Evolutionary conservation across 2,888 invertebrate species (phyloP).

Genomic region (Eupithecia pulchellata): DNA sequence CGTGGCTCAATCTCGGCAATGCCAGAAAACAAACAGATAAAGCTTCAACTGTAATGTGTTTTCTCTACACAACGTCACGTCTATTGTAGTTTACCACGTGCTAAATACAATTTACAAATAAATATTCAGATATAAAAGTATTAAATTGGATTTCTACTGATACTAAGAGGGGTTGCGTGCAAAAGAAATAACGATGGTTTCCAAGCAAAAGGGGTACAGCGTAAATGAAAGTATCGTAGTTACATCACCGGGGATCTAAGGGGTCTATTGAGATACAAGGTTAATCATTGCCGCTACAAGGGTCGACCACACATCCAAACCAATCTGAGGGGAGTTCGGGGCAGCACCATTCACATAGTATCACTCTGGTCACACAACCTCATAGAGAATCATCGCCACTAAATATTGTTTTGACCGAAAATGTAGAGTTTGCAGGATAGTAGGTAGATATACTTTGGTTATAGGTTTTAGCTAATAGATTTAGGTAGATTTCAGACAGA

Average conservation of each 20-base stretch:
- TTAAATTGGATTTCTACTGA: conserved; percentile 50
- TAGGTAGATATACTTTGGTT: conserved; percentile 17
- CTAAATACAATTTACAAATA: conserved; percentile 48
- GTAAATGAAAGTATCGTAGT: conserved; percentile 65
- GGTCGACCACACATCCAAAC: conserved; percentile 75
- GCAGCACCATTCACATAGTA: conserved; percentile 84
- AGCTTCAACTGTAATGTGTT: conserved; percentile 72
- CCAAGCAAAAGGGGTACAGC: conserved; percentile 65
- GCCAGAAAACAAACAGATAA: conserved; percentile 86
- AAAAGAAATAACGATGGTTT: conserved; percentile 58
- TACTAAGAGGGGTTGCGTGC: conserved; percentile 60
- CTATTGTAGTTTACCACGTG: conserved; percentile 56
- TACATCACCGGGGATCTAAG: conserved; percentile 68
- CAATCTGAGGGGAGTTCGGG: conserved; percentile 68
- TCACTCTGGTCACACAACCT: conserved; percentile 76
- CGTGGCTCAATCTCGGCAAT: conserved; percentile 77
- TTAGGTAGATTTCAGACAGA: conserved; percentile 30
- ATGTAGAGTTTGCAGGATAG: conserved; percentile 11
- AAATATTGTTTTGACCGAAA: not conserved
- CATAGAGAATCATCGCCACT: conserved; percentile 61
- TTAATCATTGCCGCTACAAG: conserved; percentile 71
- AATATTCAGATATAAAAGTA: conserved; percentile 49
- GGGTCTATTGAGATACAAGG: conserved; percentile 60
- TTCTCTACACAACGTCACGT: conserved; percentile 56
- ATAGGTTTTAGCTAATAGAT: conserved; percentile 26